These are phyloP conservation scores for Chelmon rostratus DNA, from an alignment of 2,797 vertebrate genomes.

Conservation along the genomic window DNA sequence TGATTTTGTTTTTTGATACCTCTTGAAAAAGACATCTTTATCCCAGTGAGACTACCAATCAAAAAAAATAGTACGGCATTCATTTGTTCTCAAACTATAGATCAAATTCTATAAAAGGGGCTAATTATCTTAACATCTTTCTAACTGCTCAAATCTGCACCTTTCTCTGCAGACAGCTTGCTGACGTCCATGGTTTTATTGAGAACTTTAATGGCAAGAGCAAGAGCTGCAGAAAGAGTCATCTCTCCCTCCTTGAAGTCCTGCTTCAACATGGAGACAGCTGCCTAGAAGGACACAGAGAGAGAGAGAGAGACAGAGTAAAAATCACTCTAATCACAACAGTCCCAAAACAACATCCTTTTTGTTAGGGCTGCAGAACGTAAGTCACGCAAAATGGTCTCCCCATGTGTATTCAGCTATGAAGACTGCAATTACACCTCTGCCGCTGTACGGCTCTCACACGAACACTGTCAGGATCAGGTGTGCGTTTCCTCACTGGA, in stretches of 20 bases:
- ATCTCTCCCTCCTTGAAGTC: constrained; percentile 96
- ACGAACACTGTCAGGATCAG: constrained; percentile 7
- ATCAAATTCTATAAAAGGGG: background rate
- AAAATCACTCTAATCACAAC: background rate
- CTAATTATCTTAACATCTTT: background rate
- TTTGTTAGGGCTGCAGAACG: background rate
- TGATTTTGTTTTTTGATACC: background rate
- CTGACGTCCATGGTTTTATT: constrained; percentile 98
- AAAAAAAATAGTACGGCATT: background rate
- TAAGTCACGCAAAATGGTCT: background rate
- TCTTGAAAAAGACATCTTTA: background rate
- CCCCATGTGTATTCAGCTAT: background rate
- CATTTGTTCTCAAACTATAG: background rate
- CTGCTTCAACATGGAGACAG: constrained; percentile 97
- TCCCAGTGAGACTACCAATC: background rate
- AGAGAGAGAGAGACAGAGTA: background rate
- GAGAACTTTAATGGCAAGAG: constrained; percentile 93
- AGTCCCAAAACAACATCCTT: background rate
- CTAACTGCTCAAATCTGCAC: constrained; percentile 61
- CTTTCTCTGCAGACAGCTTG: constrained; percentile 96
- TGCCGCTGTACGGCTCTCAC: too few species aligned
- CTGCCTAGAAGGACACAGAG: constrained; percentile 82
- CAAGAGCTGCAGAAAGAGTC: constrained; percentile 91
- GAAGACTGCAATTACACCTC: background rate
- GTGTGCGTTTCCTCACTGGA: constrained; percentile 35